Conservation (phyloP, 2,888 invertebrate species). For the Papilio demoleus region DNA sequence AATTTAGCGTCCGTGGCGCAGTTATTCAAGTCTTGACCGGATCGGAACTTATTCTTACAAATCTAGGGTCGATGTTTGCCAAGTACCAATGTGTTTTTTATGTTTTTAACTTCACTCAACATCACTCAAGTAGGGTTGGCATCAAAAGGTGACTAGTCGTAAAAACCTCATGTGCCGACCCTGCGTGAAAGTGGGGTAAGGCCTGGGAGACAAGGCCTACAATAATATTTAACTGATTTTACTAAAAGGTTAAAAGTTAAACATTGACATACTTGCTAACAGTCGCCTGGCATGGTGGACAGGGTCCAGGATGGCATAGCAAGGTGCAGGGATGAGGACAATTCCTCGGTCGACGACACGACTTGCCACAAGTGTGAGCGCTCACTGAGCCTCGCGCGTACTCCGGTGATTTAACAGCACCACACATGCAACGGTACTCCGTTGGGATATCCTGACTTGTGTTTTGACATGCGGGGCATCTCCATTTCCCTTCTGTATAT, state of each 20-base stretch:
- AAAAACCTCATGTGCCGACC: no score
- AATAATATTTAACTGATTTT: no score
- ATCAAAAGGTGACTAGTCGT: no score
- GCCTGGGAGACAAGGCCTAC: no score
- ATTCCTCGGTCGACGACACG: slow-evolving; percentile 86
- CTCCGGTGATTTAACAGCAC: slow-evolving; percentile 89
- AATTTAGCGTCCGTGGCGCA: no score
- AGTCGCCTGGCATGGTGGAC: slow-evolving; percentile 93
- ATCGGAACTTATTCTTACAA: no score
- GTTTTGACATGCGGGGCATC: slow-evolving; percentile 98
- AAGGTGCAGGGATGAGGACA: slow-evolving; percentile 89
- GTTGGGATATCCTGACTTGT: slow-evolving; percentile 88
- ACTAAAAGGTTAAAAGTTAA: not conserved
- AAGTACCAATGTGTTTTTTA: no score
- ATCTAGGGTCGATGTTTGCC: no score
- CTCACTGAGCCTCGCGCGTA: slow-evolving; percentile 86
- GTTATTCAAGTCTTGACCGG: no score
- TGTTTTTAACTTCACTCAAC: no score
- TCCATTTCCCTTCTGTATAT: slow-evolving; percentile 90
- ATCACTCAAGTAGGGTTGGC: no score
- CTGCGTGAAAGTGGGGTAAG: no score
- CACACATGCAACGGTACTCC: slow-evolving; percentile 96
- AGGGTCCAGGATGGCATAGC: slow-evolving; percentile 97
- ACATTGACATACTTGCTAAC: slow-evolving; percentile 80
- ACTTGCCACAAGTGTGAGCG: slow-evolving; percentile 96